A percentile compares a stretch with the other conserved stretches of the same genome.
phyloP scores from a whole-genome alignment of 2,888 invertebrate species.

The Sarcophaga carnaria region DNA sequence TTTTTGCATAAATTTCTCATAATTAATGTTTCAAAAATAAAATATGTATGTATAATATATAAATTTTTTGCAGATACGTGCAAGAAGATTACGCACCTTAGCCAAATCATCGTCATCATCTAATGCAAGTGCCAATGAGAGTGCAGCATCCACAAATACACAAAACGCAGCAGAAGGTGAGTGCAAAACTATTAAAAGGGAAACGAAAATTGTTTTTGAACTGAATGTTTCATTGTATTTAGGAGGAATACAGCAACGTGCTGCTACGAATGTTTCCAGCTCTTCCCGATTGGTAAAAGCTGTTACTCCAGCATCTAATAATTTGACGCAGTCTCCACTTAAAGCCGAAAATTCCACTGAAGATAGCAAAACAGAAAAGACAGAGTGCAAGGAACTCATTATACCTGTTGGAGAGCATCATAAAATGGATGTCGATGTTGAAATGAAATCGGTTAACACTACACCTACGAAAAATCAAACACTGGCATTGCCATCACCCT shows the following conservation, averaged over 20 bases:
- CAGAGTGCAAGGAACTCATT: conserved; percentile 56
- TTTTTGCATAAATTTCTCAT: conserved; percentile 11
- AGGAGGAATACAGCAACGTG: conserved; percentile 59
- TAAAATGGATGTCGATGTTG: conserved; percentile 78
- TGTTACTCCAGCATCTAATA: conserved; percentile 53
- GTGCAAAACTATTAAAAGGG: conserved; percentile 5
- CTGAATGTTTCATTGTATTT: neutral
- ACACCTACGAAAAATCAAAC: conserved; percentile 69
- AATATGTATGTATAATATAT: conserved; percentile 11
- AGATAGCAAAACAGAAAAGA: conserved; percentile 6
- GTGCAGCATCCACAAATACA: conserved; percentile 57
- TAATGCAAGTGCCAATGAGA: conserved; percentile 61
- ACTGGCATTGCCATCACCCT: conserved; percentile 63
- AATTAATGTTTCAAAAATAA: conserved; percentile 1
- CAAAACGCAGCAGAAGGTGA: conserved; percentile 56
- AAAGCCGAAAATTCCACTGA: neutral
- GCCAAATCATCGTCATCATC: conserved; percentile 74
- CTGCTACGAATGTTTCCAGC: conserved; percentile 75
- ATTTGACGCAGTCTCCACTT: conserved; percentile 9
- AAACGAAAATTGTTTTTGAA: neutral
- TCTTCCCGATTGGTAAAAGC: conserved; percentile 78
- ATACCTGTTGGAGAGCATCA: conserved; percentile 63
- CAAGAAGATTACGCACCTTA: conserved; percentile 78
- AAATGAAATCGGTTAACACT: conserved; percentile 76
- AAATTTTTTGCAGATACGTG: conserved; percentile 81